A percentile compares a stretch with the other conserved stretches of the same genome.
These are phyloP conservation scores for Lerista edwardsae DNA, from an alignment of 2,797 vertebrate species.

Conservation along the genomic window DNA sequence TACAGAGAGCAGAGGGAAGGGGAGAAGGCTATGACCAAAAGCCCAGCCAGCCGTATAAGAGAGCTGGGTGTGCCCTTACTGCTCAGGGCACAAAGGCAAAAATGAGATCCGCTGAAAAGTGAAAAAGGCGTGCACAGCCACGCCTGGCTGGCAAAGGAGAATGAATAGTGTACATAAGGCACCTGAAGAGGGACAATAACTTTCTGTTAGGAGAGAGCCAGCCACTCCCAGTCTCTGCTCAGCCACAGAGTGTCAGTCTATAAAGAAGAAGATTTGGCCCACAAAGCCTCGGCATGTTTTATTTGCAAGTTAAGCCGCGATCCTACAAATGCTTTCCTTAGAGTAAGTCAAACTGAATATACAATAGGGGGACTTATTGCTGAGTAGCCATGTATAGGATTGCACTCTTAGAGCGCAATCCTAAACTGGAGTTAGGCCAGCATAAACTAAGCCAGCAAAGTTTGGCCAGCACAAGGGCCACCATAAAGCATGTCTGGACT, in stretches of 20 bases:
- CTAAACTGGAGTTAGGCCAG: too few relatives aligned
- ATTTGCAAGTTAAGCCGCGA: not conserved
- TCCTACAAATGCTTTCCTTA: too few relatives aligned
- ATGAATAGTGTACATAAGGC: not conserved
- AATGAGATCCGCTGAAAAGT: not conserved
- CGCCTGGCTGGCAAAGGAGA: not conserved
- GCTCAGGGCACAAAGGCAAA: not conserved
- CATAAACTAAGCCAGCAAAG: too few relatives aligned
- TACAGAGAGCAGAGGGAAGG: too few relatives aligned
- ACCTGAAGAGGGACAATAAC: not conserved
- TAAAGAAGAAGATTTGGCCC: too few relatives aligned
- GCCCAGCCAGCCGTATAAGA: not conserved
- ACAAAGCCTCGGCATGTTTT: not conserved
- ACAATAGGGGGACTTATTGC: too few relatives aligned
- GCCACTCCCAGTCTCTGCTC: not conserved
- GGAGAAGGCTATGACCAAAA: too few relatives aligned
- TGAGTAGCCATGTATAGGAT: too few relatives aligned
- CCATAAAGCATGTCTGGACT: too few relatives aligned
- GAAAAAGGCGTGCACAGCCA: not conserved
- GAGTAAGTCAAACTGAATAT: too few relatives aligned
- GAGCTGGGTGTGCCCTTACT: not conserved
- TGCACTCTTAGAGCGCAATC: too few relatives aligned
- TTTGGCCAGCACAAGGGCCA: too few relatives aligned
- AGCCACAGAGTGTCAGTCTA: not conserved
- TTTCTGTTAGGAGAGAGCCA: not conserved